Conservation (phyloP, 2,888 invertebrate genomes). For the Napeogenes inachia region DNA sequence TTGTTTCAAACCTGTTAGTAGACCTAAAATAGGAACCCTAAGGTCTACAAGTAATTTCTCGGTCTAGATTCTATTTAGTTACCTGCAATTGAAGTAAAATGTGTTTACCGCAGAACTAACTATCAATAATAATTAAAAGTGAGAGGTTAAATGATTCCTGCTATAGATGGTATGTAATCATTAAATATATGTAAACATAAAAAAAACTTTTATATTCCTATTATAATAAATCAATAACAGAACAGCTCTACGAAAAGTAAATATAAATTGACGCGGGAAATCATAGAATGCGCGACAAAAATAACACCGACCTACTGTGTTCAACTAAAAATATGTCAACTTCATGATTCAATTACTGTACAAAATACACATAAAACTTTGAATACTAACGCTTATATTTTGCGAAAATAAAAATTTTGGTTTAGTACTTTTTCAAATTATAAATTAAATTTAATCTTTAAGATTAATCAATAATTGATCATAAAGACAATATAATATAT, state of each 20-base stretch:
- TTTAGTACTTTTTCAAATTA: too few relatives aligned
- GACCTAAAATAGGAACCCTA: slow-evolving; percentile 8
- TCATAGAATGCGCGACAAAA: slow-evolving; percentile 28
- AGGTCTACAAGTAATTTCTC: slow-evolving; percentile 9
- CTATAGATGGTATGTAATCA: neutral
- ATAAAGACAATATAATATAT: neutral
- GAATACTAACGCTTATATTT: too few relatives aligned
- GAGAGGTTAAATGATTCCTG: neutral
- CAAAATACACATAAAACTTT: neutral
- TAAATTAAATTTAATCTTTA: too few relatives aligned
- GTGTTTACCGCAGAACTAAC: neutral
- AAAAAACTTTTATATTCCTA: neutral
- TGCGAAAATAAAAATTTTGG: too few relatives aligned
- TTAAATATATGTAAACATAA: neutral
- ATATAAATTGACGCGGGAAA: slow-evolving; percentile 18
- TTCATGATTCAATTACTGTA: slow-evolving; percentile 10
- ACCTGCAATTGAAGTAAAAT: neutral
- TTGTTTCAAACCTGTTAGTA: too few relatives aligned
- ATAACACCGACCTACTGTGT: slow-evolving; percentile 28
- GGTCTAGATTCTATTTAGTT: slow-evolving; percentile 7
- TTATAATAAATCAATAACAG: neutral
- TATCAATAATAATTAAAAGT: neutral
- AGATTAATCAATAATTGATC: too few relatives aligned
- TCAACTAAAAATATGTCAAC: slow-evolving; percentile 19
- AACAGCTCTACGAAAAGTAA: slow-evolving; percentile 9